These are phyloP conservation scores for Gila orcuttii DNA, from an alignment of 2,113 vertebrate genomes.

Conservation along the genomic window DNA sequence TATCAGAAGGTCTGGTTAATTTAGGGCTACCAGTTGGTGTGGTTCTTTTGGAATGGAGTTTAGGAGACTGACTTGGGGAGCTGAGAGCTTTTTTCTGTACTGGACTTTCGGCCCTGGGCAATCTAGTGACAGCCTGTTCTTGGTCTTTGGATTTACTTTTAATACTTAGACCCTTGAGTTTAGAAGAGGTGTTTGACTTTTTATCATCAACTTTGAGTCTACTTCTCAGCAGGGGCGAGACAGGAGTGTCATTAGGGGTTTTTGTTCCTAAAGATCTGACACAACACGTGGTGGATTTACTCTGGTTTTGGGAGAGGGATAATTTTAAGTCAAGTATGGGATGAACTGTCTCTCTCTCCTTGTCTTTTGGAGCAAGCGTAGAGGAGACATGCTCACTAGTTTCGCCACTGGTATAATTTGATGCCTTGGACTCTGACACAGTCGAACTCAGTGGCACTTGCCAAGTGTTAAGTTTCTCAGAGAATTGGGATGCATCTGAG, in stretches of 20 bases:
- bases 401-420: conserved; percentile 61
- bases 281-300: conserved; percentile 56
- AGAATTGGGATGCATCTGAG: conserved; percentile 29
- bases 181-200: conserved; percentile 70
- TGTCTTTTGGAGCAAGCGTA: conserved; percentile 64
- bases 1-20: conserved; percentile 42
- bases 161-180: conserved; percentile 79
- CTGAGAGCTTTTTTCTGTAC: conserved; percentile 68
- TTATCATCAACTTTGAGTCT: conserved; percentile 71
- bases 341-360: conserved; percentile 65
- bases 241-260: conserved; percentile 66
- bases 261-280: conserved; percentile 64
- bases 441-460: conserved; percentile 53
- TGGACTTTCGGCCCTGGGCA: conserved; percentile 59
- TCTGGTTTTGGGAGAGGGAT: conserved; percentile 64
- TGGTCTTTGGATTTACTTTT: conserved; percentile 76
- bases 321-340: conserved; percentile 57
- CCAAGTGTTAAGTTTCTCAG: conserved; percentile 40
- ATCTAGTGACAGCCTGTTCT: conserved; percentile 61
- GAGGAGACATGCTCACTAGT: conserved; percentile 32
- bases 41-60: conserved; percentile 47
- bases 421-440: conserved; percentile 64
- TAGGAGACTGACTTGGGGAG: conserved; percentile 73
- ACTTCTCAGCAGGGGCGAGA: conserved; percentile 65
- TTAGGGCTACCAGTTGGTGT: conserved; percentile 46